Percentiles rank a stretch among this genome's conserved stretches.
Evolutionary conservation across 1,140 invertebrate genomes (phyloP).

Genomic region (Drosophila simulans): DNA sequence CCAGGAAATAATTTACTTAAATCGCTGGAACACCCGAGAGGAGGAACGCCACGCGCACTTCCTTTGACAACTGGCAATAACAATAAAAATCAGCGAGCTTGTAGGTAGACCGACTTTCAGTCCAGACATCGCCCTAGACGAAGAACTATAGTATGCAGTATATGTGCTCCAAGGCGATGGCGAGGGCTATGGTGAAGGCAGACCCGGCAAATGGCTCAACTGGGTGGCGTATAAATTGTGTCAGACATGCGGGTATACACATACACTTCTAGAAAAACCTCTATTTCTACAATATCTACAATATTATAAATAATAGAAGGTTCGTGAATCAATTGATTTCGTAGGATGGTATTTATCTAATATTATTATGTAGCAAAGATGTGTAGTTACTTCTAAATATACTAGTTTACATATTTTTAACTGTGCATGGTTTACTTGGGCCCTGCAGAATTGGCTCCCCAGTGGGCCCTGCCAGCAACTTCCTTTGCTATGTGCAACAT

Average conservation of each 20-base stretch:
- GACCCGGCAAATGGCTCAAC: constrained; percentile 35
- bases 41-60: constrained; percentile 52
- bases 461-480: constrained; percentile 40
- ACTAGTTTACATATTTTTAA: neutral
- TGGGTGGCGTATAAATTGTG: constrained; percentile 51
- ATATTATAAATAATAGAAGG: too few species aligned
- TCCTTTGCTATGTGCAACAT: constrained; percentile 71
- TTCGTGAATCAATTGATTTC: too few species aligned
- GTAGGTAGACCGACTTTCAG: constrained; percentile 53
- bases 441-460: constrained; percentile 13
- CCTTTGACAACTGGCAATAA: constrained; percentile 83
- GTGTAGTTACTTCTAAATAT: too few species aligned
- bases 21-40: constrained; percentile 41
- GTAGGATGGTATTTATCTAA: too few species aligned
- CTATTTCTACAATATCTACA: too few species aligned
- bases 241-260: constrained; percentile 25
- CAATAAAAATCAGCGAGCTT: constrained; percentile 80
- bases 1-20: constrained; percentile 78
- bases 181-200: neutral
- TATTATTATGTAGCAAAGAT: too few species aligned
- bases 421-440: constrained; percentile 8
- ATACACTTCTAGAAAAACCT: constrained; percentile 12
- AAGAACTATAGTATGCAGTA: neutral
- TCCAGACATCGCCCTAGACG: constrained; percentile 38
- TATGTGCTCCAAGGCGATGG: constrained; percentile 26